Conservation (phyloP, 1,140 invertebrate species). For the Drosophila aff. region DNA sequence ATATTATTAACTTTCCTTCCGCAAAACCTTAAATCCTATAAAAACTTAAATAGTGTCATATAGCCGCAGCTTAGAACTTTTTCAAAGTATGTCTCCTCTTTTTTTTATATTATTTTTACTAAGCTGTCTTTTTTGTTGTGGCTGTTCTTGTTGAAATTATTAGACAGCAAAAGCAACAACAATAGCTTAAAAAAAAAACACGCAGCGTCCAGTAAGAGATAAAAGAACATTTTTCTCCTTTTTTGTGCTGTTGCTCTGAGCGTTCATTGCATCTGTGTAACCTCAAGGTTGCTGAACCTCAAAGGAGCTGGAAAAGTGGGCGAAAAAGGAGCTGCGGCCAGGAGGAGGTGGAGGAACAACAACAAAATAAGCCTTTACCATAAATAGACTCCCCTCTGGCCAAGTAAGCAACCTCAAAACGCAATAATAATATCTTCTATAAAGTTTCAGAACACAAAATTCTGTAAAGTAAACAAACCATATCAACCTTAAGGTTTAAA, state of each 20-base stretch:
- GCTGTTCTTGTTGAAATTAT: slow-evolving; percentile 33
- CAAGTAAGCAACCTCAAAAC: background rate
- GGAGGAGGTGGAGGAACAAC: background rate
- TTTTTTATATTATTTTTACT: slow-evolving; percentile 9
- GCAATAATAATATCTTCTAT: background rate
- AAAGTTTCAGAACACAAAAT: background rate
- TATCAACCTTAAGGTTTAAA: background rate
- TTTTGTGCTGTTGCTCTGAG: slow-evolving; percentile 26
- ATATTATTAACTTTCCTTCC: background rate
- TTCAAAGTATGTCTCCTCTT: slow-evolving; percentile 3
- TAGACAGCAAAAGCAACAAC: slow-evolving; percentile 53
- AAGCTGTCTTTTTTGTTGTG: slow-evolving; percentile 49
- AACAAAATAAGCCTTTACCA: slow-evolving; percentile 33
- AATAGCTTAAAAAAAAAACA: slow-evolving; percentile 42
- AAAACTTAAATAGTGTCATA: slow-evolving; percentile 6
- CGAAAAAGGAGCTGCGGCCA: background rate
- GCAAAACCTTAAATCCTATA: background rate
- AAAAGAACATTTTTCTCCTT: slow-evolving; percentile 37
- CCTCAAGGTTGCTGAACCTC: slow-evolving; percentile 73
- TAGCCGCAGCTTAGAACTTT: slow-evolving; percentile 29
- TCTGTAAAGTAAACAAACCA: background rate
- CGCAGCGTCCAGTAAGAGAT: slow-evolving; percentile 57
- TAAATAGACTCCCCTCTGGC: slow-evolving; percentile 60
- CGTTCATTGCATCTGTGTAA: slow-evolving; percentile 44
- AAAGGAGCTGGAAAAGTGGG: slow-evolving; percentile 19